Percentiles rank a stretch among this genome's conserved stretches.
Conservation (phyloP, 2,888 invertebrate genomes). For the Altica lythri region DNA sequence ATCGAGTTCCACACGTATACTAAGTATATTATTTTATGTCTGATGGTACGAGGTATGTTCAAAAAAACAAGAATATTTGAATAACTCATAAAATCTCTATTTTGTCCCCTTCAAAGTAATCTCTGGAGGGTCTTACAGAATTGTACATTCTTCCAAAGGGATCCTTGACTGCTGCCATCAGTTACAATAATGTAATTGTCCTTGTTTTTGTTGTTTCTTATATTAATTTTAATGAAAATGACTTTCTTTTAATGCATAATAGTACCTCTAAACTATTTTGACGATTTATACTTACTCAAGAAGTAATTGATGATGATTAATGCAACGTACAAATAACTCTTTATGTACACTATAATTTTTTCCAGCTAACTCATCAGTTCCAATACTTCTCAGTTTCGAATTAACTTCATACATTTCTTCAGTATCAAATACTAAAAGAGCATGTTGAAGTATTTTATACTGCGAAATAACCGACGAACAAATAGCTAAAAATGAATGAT, state of each 20-base stretch:
- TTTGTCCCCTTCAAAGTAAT: too few relatives aligned
- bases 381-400: slow-evolving; percentile 3
- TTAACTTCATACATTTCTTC: neutral
- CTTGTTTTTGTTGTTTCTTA: neutral
- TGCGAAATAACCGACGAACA: slow-evolving; percentile 4
- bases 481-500: slow-evolving; percentile 2
- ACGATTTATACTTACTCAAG: neutral
- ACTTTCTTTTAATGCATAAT: neutral
- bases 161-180: too few relatives aligned
- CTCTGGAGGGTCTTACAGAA: too few relatives aligned
- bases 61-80: too few relatives aligned
- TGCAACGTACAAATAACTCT: slow-evolving; percentile 11
- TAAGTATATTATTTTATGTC: too few relatives aligned
- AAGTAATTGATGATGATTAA: slow-evolving; percentile 10
- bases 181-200: neutral
- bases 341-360: slow-evolving; percentile 5
- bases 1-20: too few relatives aligned
- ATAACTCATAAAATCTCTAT: too few relatives aligned
- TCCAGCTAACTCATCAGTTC: neutral
- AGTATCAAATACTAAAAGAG: slow-evolving; percentile 5
- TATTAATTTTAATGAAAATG: neutral
- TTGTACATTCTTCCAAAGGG: too few relatives aligned
- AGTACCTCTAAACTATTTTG: neutral
- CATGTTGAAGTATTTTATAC: slow-evolving; percentile 12
- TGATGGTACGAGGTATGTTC: too few relatives aligned